Conservation (phyloP, 1,140 invertebrate species). For the Sarcophaga peregrina region DNA sequence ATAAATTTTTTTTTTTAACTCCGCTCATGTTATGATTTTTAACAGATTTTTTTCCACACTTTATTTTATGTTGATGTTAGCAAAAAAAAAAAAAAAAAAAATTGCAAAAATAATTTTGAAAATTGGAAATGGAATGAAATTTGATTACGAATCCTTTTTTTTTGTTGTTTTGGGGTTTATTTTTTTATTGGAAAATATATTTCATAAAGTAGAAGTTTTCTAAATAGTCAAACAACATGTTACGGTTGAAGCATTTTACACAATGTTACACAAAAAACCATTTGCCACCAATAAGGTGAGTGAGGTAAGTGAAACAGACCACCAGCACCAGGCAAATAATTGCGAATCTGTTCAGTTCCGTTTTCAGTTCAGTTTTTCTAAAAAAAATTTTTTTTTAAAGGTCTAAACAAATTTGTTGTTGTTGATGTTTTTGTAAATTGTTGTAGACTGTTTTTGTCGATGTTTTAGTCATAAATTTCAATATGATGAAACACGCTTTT, state of each 20-base stretch:
- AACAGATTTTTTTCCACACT: neutral
- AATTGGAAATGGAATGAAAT: neutral
- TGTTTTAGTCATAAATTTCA: slow-evolving; percentile 4
- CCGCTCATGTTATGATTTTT: too few relatives aligned
- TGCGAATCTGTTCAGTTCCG: too few relatives aligned
- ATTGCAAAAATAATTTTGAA: neutral
- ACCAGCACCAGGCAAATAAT: too few relatives aligned
- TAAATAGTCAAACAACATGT: slow-evolving; percentile 4
- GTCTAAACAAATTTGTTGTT: too few relatives aligned
- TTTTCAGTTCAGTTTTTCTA: too few relatives aligned
- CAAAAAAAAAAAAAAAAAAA: neutral
- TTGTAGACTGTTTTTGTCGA: neutral
- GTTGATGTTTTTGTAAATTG: neutral
- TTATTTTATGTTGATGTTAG: neutral
- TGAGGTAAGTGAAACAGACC: too few relatives aligned
- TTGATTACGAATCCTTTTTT: neutral
- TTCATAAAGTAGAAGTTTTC: slow-evolving; percentile 12
- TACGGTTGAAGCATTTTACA: neutral
- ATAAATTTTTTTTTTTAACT: too few relatives aligned
- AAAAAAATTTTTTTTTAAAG: too few relatives aligned
- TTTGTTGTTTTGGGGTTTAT: too few relatives aligned
- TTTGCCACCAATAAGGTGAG: too few relatives aligned
- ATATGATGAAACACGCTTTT: slow-evolving; percentile 30
- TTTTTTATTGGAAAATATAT: slow-evolving; percentile 12
- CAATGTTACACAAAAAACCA: neutral